Conservation (phyloP, 2,888 invertebrate genomes). For the Noctua comes region DNA sequence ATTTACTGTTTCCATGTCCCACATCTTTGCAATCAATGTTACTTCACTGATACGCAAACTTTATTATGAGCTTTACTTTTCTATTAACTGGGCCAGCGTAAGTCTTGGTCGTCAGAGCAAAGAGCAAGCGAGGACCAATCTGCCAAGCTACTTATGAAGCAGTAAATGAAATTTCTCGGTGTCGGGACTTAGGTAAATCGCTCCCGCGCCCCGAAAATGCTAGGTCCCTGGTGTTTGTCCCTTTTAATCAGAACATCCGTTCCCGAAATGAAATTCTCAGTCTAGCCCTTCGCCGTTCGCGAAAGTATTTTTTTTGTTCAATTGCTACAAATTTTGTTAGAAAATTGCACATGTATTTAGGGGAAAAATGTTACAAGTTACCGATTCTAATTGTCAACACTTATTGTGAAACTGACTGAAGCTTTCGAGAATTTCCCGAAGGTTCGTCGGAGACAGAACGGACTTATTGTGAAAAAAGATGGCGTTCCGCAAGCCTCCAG, state of each 20-base stretch:
- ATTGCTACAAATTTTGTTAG: conserved; percentile 10
- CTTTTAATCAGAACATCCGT: conserved; percentile 45
- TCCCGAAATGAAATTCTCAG: conserved; percentile 34
- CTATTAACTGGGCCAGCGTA: conserved; percentile 34
- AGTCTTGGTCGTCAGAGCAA: conserved; percentile 21
- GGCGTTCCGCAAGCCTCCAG: conserved; percentile 76
- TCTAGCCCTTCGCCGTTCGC: not conserved
- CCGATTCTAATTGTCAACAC: not conserved
- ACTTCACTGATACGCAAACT: conserved; percentile 59
- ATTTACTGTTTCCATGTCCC: conserved; percentile 81
- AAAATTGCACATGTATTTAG: not conserved
- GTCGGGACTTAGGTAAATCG: conserved; percentile 42
- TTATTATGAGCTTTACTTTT: conserved; percentile 45
- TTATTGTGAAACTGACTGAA: conserved; percentile 38
- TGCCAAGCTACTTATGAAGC: conserved; percentile 36
- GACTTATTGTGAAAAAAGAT: conserved; percentile 72
- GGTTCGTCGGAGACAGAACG: conserved; percentile 63
- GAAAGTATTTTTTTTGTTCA: conserved; percentile 22
- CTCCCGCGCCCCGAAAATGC: conserved; percentile 33
- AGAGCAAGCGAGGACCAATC: conserved; percentile 22
- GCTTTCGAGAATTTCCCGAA: conserved; percentile 56
- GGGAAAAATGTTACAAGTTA: not conserved
- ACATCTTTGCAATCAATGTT: conserved; percentile 78
- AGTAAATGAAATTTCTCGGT: conserved; percentile 51
- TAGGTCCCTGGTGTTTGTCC: conserved; percentile 36